Evolutionary conservation across 2,113 vertebrate species (phyloP), one percentile per base, ranked within the genome.

Genomic region (Xenopus laevis): DNA sequence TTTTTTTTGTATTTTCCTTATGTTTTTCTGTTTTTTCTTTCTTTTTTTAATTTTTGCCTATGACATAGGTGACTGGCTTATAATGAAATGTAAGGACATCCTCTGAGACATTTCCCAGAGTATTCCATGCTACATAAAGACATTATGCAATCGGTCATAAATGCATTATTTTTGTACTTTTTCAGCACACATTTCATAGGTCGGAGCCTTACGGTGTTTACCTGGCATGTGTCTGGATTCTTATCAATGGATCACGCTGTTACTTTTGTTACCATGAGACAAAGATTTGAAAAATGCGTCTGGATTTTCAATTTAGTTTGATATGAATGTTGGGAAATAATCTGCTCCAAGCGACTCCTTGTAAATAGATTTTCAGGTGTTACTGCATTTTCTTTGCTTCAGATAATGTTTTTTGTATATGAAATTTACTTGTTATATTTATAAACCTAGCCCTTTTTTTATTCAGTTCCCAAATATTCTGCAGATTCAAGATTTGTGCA

Each of bases 171-270:
- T 96, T 95, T 83, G 95, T 95, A 98, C 96, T 98, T 97, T 91
- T 90, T 98, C 98, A 98, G 96, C 97, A 95, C 95, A 91, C 84
- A 78, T 84, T 86, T 88, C 82, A 84, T 90, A 86, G 87, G 87
- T 89, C 86, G 87, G 50, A 53, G 12, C 50, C 7, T 10, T 9
- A 53, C 50, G 1, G 50, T 6, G 13, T 53, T 6, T 53, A 9
- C 2, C 33, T 9, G 33, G 33, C 33, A 40, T 5, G 33, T 40
- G 8, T 40, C 33, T 40, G 33, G 33, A 40, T 40, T 40, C 33
- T 40, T 40, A 40, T 6, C 33, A 1, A 7, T 40, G 33, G 33
- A 40, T 40, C 8, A 9, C 8, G 33, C 33, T 40, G 33, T 40
- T 40, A 2, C 33, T 7, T 40, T 40, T 40, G 6, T 40, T 40